phyloP scores from a whole-genome alignment of 2,113 vertebrate genomes.

The Heterotilapia buettikoferi region DNA sequence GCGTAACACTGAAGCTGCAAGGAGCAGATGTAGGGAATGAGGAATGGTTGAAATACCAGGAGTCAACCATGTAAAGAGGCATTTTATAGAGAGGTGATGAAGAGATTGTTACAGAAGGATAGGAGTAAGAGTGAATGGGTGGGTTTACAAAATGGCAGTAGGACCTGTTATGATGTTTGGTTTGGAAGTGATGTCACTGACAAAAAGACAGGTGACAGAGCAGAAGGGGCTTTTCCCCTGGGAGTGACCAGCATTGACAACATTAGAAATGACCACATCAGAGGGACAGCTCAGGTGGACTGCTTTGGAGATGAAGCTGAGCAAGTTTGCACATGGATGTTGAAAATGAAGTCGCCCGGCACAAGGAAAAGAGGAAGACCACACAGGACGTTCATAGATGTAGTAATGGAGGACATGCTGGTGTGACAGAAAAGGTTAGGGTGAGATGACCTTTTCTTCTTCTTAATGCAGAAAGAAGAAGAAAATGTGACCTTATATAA shows the following conservation, averaged over 20 bases:
- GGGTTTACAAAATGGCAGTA: neutral
- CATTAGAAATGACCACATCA: neutral
- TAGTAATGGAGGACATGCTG: neutral
- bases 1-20: neutral
- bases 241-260: neutral
- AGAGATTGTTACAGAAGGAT: neutral
- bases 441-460: neutral
- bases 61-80: neutral
- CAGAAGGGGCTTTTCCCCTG: neutral
- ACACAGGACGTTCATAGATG: neutral
- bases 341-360: neutral
- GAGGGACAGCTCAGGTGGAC: neutral
- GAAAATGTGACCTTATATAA: accelerated
- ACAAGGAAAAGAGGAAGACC: neutral
- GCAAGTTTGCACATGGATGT: neutral
- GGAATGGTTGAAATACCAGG: neutral
- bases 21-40: neutral
- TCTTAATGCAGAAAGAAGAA: neutral
- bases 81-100: neutral
- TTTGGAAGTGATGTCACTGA: neutral
- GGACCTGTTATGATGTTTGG: neutral
- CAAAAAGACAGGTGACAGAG: neutral
- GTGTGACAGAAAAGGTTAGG: neutral
- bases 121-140: neutral
- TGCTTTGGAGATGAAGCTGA: neutral